These are phyloP conservation scores for Caenorhabditis sinica DNA, from an alignment of 2,888 invertebrate genomes.

Conservation along the genomic window DNA sequence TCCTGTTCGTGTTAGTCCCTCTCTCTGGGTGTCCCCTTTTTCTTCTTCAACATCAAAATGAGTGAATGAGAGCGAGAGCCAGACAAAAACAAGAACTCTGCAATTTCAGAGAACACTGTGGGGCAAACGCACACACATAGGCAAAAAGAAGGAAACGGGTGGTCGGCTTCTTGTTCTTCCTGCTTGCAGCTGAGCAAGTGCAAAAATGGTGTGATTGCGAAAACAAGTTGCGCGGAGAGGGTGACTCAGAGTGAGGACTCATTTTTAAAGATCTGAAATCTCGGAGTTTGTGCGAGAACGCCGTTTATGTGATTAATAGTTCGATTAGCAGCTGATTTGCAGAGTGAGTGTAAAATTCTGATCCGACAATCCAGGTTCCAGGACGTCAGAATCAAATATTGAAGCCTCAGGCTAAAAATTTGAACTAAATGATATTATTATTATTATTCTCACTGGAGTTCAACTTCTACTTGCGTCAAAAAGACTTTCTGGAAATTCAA, in stretches of 20 bases:
- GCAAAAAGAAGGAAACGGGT: conserved; percentile 31
- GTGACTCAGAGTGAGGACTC: conserved; percentile 8
- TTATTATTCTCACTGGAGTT: no score
- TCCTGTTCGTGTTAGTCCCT: conserved; percentile 48
- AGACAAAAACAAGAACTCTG: conserved; percentile 33
- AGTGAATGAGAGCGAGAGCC: conserved; percentile 32
- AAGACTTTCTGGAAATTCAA: no score
- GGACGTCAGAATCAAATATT: no score
- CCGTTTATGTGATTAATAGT: neutral
- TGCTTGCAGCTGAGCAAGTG: conserved; percentile 44
- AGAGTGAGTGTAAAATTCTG: neutral
- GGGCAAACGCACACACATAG: conserved; percentile 5
- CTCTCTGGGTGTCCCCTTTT: no score
- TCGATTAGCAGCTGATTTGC: conserved; percentile 16
- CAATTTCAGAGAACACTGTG: conserved; percentile 56
- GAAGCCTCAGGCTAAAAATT: no score
- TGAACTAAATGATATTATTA: no score
- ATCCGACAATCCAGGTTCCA: neutral
- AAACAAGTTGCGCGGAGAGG: conserved; percentile 48
- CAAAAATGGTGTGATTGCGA: conserved; percentile 42
- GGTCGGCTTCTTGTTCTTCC: conserved; percentile 23
- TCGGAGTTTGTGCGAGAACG: neutral
- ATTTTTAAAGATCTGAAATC: conserved; percentile 14
- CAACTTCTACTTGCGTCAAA: no score
- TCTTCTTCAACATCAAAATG: conserved; percentile 19